Evolutionary conservation across 2,113 vertebrate species (phyloP), one percentile per base, ranked within the genome.

Genomic region (Vanacampus margaritifer): DNA sequence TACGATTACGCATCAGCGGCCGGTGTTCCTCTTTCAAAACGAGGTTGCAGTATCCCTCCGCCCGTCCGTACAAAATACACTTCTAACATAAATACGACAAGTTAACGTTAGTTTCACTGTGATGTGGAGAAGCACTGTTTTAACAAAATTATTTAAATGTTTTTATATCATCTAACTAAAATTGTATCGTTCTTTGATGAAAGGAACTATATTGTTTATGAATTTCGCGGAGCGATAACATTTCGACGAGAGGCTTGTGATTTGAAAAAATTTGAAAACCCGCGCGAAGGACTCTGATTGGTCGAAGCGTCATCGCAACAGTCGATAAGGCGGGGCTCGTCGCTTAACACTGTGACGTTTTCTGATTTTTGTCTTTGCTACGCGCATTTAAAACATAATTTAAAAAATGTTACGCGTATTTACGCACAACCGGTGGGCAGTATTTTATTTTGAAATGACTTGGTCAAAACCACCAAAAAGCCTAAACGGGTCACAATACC

Each of bases 231-330:
- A 90, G 32, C 8, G 53, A 79, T 82, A 39, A 23, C 8, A 1
- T 32, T 32, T 23, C 12, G 0, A 23, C 19, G 3, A 54, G 10
- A 37, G 16, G 50, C 56, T 23, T 2, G 65, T 46, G 2, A 26
- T 88, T 89, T 84, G 60, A 90, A 89, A 75, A 73, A 48, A 17
- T 93, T 93, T 80, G 74, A 95, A 95, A 94, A 91, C 80, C 73
- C 81, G 91, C 94, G 93, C 93, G 90, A 43, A 54, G 6, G n/a
- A 1, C 0, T 13, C 0, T 69, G 67, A 94, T 93, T 94, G 94
- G 94, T 58, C 45, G 0, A 59, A 6, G 57, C 56, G 69, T 79
- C 60, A 24, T 32, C 0, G 0, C 2, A 1, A 36, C 3, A 0
- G n/a, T 2, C 1, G 13, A 48, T 28, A 41, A 28, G 86, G 78